phyloP scores from a whole-genome alignment of 2,113 vertebrate genomes.

The Paracanthobrama guichenoti region DNA sequence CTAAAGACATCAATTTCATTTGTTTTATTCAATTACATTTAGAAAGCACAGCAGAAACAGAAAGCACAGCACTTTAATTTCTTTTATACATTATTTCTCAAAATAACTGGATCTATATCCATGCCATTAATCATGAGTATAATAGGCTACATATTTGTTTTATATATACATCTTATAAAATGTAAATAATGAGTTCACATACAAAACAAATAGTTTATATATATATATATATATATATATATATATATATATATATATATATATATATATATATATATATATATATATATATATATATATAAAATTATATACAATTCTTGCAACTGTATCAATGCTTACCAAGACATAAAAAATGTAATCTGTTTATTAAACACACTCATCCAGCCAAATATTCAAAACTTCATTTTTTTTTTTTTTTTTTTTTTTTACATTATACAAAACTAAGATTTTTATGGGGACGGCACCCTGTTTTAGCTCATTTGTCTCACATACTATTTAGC shows the following conservation, averaged over 20 bases:
- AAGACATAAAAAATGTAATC: no score
- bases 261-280: no score
- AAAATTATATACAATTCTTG: not conserved
- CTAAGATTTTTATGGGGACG: no score
- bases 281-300: not conserved
- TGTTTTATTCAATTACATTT: not conserved
- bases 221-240: no score
- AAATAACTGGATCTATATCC: not conserved
- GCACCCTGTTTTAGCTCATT: not conserved
- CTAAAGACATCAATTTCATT: not conserved
- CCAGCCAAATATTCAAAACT: no score
- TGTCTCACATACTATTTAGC: constrained; percentile 1
- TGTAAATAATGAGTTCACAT: not conserved
- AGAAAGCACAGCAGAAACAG: not conserved
- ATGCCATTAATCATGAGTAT: not conserved
- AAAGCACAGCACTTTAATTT: not conserved
- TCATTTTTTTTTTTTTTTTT: no score
- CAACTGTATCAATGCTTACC: not conserved
- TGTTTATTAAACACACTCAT: no score
- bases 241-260: no score
- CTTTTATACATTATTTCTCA: not conserved
- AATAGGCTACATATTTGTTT: not conserved
- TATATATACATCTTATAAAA: not conserved
- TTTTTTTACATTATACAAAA: no score
- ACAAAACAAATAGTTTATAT: no score